Conservation (phyloP, 2,888 invertebrate genomes). For the Hipparchia semele region DNA sequence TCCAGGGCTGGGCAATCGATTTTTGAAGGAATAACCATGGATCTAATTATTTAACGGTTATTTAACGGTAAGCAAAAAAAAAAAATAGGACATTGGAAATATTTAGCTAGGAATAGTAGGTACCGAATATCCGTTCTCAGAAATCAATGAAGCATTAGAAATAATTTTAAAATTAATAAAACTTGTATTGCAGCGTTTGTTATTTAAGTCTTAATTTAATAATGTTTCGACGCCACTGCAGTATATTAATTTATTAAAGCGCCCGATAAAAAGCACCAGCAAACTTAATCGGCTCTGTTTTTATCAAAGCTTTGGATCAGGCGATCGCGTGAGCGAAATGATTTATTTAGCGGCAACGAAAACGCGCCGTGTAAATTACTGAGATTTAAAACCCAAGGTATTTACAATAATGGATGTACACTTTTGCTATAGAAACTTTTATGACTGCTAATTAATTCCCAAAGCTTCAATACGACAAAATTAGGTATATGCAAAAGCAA, state of each 20-base stretch:
- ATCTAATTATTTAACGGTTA: too few relatives aligned
- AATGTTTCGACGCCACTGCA: background rate
- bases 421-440: background rate
- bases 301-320: constrained; percentile 49
- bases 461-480: background rate
- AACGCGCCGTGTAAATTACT: constrained; percentile 37
- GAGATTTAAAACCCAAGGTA: constrained; percentile 24
- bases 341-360: constrained; percentile 39
- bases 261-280: constrained; percentile 39
- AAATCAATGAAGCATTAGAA: too few relatives aligned
- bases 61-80: too few relatives aligned
- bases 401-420: constrained; percentile 17
- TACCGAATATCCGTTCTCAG: too few relatives aligned
- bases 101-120: too few relatives aligned
- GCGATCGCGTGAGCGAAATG: constrained; percentile 53
- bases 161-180: background rate
- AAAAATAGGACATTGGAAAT: too few relatives aligned
- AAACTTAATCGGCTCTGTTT: constrained; percentile 40
- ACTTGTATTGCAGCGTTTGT: background rate
- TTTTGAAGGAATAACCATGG: too few relatives aligned
- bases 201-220: background rate
- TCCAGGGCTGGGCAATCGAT: too few relatives aligned
- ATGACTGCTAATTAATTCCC: too few relatives aligned
- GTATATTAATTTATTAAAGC: constrained; percentile 18
- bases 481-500: too few relatives aligned